Conservation (phyloP, 2,888 invertebrate genomes). For the Silvanus unidentatus region DNA sequence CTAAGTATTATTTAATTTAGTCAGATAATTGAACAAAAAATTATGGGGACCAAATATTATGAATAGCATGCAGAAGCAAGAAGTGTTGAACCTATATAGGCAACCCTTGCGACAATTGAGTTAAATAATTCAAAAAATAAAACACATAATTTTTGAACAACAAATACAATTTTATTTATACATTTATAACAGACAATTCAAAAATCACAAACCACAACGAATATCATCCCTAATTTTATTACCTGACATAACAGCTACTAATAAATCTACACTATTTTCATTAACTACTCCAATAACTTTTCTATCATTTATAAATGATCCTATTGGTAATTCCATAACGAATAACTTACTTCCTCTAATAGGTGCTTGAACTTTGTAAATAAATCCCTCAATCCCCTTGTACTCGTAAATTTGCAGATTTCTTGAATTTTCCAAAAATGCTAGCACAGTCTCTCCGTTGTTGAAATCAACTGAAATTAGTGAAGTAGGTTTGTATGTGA, state of each 20-base stretch:
- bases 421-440: slow-evolving; percentile 46
- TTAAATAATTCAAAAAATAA: too few species aligned
- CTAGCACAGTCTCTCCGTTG: slow-evolving; percentile 49
- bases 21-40: too few species aligned
- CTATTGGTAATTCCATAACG: slow-evolving; percentile 34
- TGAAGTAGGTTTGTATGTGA: slow-evolving; percentile 47
- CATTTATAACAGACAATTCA: background rate
- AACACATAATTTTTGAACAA: too few species aligned
- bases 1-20: too few species aligned
- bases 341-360: slow-evolving; percentile 39
- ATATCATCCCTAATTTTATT: slow-evolving; percentile 37
- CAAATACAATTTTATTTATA: too few species aligned
- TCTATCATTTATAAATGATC: slow-evolving; percentile 21
- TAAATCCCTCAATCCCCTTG: slow-evolving; percentile 49
- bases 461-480: slow-evolving; percentile 43
- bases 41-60: too few species aligned
- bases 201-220: slow-evolving; percentile 23
- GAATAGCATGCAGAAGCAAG: too few species aligned
- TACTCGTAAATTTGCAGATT: slow-evolving; percentile 47
- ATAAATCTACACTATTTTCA: slow-evolving; percentile 39
- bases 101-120: too few species aligned
- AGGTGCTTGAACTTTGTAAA: slow-evolving; percentile 38
- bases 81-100: too few species aligned
- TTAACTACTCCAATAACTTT: slow-evolving; percentile 41
- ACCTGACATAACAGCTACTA: slow-evolving; percentile 47